phyloP scores from a whole-genome alignment of 2,113 vertebrate species.

The Eurypyga helias region DNA sequence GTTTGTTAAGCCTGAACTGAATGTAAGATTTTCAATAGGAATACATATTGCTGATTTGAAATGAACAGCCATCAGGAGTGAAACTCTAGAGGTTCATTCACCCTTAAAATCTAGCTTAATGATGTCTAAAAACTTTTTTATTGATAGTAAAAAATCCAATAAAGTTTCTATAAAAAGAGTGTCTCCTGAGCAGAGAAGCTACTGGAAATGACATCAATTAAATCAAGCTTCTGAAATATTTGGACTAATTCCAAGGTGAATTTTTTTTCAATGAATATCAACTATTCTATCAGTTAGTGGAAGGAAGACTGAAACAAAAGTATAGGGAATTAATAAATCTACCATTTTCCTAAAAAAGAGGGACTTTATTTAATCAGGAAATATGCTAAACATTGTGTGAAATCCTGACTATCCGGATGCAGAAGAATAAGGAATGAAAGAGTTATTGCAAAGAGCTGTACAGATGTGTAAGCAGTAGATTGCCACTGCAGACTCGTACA shows the following conservation, averaged over 20 bases:
- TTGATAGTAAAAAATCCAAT: constrained; percentile 24
- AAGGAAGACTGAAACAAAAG: neutral
- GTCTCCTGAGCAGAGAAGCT: constrained; percentile 12
- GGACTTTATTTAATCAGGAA: neutral
- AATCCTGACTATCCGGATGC: neutral
- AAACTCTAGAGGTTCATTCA: neutral
- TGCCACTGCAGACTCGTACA: neutral
- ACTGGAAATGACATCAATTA: constrained; percentile 66
- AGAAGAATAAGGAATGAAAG: neutral
- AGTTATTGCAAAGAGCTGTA: neutral
- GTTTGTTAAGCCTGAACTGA: neutral
- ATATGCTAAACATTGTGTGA: neutral
- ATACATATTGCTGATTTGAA: neutral
- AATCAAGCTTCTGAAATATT: constrained; percentile 70
- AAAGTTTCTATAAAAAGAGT: constrained; percentile 26
- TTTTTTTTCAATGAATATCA: constrained; percentile 10
- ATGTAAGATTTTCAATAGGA: neutral
- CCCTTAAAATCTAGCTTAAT: constrained; percentile 49
- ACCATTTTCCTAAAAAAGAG: neutral
- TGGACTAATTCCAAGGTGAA: constrained; percentile 31
- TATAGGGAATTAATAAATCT: neutral
- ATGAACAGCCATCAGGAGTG: neutral
- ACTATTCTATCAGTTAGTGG: neutral
- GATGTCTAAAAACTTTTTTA: constrained; percentile 7
- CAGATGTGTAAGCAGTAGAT: neutral